These are phyloP conservation scores for Polyergus mexicanus DNA, from an alignment of 1,140 invertebrate genomes.

Conservation along the genomic window DNA sequence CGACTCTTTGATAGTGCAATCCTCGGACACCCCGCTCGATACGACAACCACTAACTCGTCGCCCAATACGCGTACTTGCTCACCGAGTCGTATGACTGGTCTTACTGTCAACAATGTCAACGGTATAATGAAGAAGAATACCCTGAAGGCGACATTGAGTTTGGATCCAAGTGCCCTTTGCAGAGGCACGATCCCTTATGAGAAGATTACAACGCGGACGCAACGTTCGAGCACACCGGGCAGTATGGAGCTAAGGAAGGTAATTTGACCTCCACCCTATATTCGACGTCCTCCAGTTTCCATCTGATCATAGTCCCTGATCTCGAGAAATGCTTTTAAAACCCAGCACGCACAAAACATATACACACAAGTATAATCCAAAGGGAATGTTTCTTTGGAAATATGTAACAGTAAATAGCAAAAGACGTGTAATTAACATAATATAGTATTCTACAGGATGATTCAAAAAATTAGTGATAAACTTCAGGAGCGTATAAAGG, in stretches of 20 bases:
- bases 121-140: conserved; percentile 82
- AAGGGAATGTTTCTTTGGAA: not conserved
- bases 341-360: not conserved
- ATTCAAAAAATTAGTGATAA: too few species aligned
- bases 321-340: conserved; percentile 3
- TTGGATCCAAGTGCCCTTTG: conserved; percentile 86
- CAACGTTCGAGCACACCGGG: conserved; percentile 79
- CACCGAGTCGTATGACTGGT: conserved; percentile 78
- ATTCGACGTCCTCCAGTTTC: conserved; percentile 44
- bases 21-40: conserved; percentile 77
- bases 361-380: not conserved
- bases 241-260: conserved; percentile 80
- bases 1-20: conserved; percentile 77
- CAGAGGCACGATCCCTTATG: conserved; percentile 82
- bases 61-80: conserved; percentile 81
- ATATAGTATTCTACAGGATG: not conserved
- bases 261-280: conserved; percentile 65
- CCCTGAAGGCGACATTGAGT: conserved; percentile 85
- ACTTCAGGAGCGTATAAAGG: too few species aligned
- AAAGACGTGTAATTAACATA: not conserved
- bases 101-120: conserved; percentile 80
- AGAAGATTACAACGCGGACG: conserved; percentile 81
- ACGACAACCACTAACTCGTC: conserved; percentile 76
- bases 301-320: conserved; percentile 27
- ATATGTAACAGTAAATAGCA: not conserved